These are phyloP conservation scores for Epinephelus malabaricus DNA, from an alignment of 2,797 vertebrate species.

Conservation along the genomic window DNA sequence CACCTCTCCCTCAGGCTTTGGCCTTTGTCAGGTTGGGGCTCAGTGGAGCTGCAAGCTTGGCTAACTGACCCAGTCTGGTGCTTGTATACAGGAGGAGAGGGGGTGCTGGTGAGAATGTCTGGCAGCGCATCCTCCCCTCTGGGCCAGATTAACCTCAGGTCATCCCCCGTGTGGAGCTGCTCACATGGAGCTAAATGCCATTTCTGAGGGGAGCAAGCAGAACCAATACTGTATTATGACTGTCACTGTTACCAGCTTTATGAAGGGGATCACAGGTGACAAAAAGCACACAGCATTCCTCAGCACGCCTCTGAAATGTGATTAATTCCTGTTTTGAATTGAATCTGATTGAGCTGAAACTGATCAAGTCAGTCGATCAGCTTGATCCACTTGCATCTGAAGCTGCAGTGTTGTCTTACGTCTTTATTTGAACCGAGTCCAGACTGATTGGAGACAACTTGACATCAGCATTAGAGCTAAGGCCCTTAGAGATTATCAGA, in stretches of 20 bases:
- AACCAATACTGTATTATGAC: constrained; percentile 70
- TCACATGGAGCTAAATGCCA: constrained; percentile 80
- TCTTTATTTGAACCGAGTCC: constrained; percentile 57
- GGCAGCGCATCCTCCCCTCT: constrained; percentile 78
- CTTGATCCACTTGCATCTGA: constrained; percentile 30
- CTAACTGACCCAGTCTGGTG: constrained; percentile 75
- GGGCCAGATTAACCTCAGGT: constrained; percentile 86
- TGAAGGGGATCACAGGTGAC: constrained; percentile 57
- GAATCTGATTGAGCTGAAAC: constrained; percentile 32
- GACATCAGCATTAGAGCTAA: constrained; percentile 64
- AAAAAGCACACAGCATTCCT: constrained; percentile 41
- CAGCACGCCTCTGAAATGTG: constrained; percentile 12
- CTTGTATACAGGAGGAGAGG: constrained; percentile 57
- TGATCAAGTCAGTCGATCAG: constrained; percentile 17
- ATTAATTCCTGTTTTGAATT: constrained; percentile 44
- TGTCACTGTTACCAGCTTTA: constrained; percentile 47
- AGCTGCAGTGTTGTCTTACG: constrained; percentile 48
- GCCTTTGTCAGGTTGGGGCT: constrained; percentile 77
- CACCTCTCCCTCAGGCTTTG: constrained; percentile 75
- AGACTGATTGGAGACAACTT: constrained; percentile 64
- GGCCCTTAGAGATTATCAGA: constrained; percentile 59
- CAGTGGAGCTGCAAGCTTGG: constrained; percentile 60
- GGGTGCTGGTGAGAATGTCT: constrained; percentile 60
- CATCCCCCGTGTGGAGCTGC: constrained; percentile 78
- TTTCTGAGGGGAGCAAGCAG: constrained; percentile 66